Base-by-base conservation (phyloP, 2,888 invertebrate genomes). In the Craniophora ligustri region DNA sequence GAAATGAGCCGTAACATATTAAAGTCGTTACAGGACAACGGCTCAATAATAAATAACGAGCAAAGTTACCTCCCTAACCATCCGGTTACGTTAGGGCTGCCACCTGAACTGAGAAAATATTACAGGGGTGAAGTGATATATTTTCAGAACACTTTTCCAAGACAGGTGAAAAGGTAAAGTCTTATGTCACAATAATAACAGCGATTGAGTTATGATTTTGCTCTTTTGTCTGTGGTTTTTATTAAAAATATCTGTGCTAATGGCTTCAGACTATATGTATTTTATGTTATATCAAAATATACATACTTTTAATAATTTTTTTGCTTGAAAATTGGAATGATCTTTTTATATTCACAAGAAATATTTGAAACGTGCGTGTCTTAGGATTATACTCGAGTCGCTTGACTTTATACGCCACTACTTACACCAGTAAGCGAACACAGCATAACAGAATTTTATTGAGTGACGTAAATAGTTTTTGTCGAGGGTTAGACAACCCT, bases 21-120 rank as follows among this genome's bases (percentile, higher is more conserved):
- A 72, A 72, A 70, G 64, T 61, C 50, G 66, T 62, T 59, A 75
- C 70, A 69, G 74, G 69, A 72, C 67, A 77, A 63, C 63, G 65
- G 64, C 77, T 82, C 81, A 81, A 82, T 83, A 82, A 81, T 81
- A 79, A 79, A 79, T 81, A 76, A 81, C 79, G 72, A 65, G 63
- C 68, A 34, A 78, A 80, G 77, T 81, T 82, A 61, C 69, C 69
- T 73, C 72, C 72, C 65, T 59, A 72, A 72, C 64, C 75, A 63
- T 72, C 62, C 55, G 57, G 58, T 48, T 18, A 60, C 53, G 50
- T 61, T 71, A 76, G 69, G 76, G 78, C 31, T 77, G 69, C 14
- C 67, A 67, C 65, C 67, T 72, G 65, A 48, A 46, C 48, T 41
- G 48, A 46, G 38, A 67, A 71, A 67, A 69, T 72, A 70, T 72